Conservation (phyloP, 2,888 invertebrate genomes). For the Lasioglossum pauxillum region DNA sequence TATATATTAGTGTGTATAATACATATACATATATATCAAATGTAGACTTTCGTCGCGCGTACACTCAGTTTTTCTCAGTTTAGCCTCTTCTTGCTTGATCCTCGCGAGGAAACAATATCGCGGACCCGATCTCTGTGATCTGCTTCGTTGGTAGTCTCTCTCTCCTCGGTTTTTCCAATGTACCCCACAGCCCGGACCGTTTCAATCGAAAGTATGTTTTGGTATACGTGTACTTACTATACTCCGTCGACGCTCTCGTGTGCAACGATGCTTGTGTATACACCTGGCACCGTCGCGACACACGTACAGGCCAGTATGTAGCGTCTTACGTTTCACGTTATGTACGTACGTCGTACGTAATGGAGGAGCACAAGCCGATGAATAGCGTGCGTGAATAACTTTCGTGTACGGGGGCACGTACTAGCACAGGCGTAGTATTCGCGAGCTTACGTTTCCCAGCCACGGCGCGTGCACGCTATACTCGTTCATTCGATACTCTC, state of each 20-base stretch:
- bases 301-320: constrained; percentile 52
- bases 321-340: constrained; percentile 64
- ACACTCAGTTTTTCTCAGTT: not conserved
- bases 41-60: not conserved
- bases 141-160: not conserved
- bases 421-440: constrained; percentile 57
- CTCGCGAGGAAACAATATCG: not conserved
- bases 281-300: constrained; percentile 39
- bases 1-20: not conserved
- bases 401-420: constrained; percentile 64
- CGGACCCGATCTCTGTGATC: not conserved
- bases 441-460: constrained; percentile 56
- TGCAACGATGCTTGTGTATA: constrained; percentile 54
- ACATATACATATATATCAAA: not conserved
- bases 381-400: constrained; percentile 65
- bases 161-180: not conserved
- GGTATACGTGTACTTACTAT: constrained; percentile 26
- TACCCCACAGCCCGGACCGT: constrained; percentile 12
- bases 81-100: not conserved
- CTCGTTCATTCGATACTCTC: constrained; percentile 63
- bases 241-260: constrained; percentile 34
- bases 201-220: constrained; percentile 48
- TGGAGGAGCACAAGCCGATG: constrained; percentile 61
- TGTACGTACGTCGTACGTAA: constrained; percentile 48
- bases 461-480: constrained; percentile 58